These are phyloP conservation scores for Sinocyclocheilus anshuiensis DNA, from an alignment of 2,113 vertebrate genomes.

Conservation along the genomic window DNA sequence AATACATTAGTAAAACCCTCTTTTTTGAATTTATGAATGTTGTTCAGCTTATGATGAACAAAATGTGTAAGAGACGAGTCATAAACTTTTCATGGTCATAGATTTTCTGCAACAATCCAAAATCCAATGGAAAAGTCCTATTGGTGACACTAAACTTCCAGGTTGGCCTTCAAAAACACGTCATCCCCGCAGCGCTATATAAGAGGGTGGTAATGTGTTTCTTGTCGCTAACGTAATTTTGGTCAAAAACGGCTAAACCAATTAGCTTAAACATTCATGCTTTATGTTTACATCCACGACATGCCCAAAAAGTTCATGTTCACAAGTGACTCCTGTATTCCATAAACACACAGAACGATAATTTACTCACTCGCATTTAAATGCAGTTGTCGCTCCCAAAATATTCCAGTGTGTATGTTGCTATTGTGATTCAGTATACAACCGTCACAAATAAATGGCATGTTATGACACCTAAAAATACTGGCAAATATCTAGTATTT, in stretches of 20 bases:
- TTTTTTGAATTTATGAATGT: too few relatives aligned
- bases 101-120: neutral
- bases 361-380: neutral
- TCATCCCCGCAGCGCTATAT: neutral
- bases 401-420: neutral
- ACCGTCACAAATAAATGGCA: neutral
- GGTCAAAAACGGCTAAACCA: neutral
- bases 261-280: neutral
- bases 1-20: too few relatives aligned
- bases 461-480: slow-evolving; percentile 9
- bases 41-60: too few relatives aligned
- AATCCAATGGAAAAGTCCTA: neutral
- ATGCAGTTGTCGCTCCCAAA: neutral
- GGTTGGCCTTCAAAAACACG: neutral
- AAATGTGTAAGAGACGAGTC: too few relatives aligned
- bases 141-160: neutral
- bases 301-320: neutral
- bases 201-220: neutral
- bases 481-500: neutral
- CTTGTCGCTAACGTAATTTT: neutral
- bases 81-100: neutral
- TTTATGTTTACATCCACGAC: neutral
- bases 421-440: slow-evolving; percentile 12
- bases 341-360: slow-evolving; percentile 5
- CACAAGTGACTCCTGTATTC: slow-evolving; percentile 19